Evolutionary conservation across 2,113 vertebrate genomes (phyloP), one percentile per base, ranked within the genome.

Genomic region (Colaptes auratus): DNA sequence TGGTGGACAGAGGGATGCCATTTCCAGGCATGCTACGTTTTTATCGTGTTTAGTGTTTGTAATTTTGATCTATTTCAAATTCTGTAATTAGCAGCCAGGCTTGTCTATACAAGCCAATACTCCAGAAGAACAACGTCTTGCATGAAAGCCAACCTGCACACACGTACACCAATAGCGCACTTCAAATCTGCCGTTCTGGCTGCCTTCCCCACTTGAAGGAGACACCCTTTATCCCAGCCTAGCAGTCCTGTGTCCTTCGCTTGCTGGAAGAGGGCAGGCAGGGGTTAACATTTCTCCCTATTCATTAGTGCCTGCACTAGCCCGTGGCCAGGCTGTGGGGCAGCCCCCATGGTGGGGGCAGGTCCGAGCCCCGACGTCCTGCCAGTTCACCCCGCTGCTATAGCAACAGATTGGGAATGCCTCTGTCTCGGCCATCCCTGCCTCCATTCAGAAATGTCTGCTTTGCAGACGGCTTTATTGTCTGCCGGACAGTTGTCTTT

Each of bases 361-460:
- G 65, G 42, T 46, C 72, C 72, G 80, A n/a, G 81, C 81, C 50
- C 82, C 50, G 24, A 52, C 50, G 50, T 52, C 50, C 50, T 52
- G 23, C 50, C 50, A 52, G 71, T 89, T 96, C 96, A 84, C 81
- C 89, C 87, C 84, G 97, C 96, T 98, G 92, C 97, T 85, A 96
- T 97, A 96, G 98, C 97, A 97, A 97, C 97, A 65, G 92, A 89
- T 95, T 82, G 92, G 94, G 86, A 96, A 92, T 96, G 95, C 86
- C 52, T 44, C 46, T 42, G 96, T 66, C 65, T 15, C 82, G 16
- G 56, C 84, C 87, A 19, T 88, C 8, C 36, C 73, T 71, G 81
- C 91, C 81, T 71, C 88, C 44, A 19, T 25, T 72, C 93, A 72
- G 61, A 89, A 94, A 25, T 60, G 93, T 63, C 88, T 20, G 61